These are phyloP conservation scores for Leptinotarsa haldemani DNA, from an alignment of 2,888 invertebrate genomes.

Conservation along the genomic window DNA sequence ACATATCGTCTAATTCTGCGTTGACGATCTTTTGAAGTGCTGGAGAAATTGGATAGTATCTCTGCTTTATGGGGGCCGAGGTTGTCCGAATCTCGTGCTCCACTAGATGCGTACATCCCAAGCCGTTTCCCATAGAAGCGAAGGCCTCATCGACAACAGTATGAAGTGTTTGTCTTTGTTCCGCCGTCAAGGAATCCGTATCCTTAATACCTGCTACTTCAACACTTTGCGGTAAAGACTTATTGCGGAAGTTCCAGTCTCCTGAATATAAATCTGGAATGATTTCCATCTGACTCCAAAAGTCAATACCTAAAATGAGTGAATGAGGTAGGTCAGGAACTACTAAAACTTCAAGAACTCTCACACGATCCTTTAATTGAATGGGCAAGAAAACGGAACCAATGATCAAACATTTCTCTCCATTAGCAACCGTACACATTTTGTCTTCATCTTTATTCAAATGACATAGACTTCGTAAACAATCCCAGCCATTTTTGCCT, in stretches of 20 bases:
- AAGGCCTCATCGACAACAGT: slow-evolving; percentile 35
- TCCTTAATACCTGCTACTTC: slow-evolving; percentile 18
- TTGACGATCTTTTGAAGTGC: too few relatives aligned
- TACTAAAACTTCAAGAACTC: slow-evolving; percentile 12
- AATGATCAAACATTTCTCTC: neutral
- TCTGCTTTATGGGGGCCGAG: too few relatives aligned
- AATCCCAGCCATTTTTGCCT: slow-evolving; percentile 10
- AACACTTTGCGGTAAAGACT: too few relatives aligned
- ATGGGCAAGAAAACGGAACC: slow-evolving; percentile 9
- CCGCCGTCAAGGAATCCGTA: slow-evolving; percentile 10
- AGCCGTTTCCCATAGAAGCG: slow-evolving; percentile 9
- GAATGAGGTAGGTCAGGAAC: slow-evolving; percentile 6
- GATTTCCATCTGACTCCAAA: slow-evolving; percentile 13
- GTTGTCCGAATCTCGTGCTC: slow-evolving; percentile 34
- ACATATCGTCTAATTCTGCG: too few relatives aligned
- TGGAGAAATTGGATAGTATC: too few relatives aligned
- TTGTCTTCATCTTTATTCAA: neutral
- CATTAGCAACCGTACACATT: slow-evolving; percentile 14
- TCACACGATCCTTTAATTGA: neutral
- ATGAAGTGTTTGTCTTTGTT: slow-evolving; percentile 9
- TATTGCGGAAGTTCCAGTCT: neutral
- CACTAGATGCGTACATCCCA: slow-evolving; percentile 38
- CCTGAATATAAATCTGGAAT: neutral
- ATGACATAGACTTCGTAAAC: neutral
- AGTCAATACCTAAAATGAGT: slow-evolving; percentile 20